Evolutionary conservation across 1,140 invertebrate species (phyloP).

Genomic region (Cepaea nemoralis): DNA sequence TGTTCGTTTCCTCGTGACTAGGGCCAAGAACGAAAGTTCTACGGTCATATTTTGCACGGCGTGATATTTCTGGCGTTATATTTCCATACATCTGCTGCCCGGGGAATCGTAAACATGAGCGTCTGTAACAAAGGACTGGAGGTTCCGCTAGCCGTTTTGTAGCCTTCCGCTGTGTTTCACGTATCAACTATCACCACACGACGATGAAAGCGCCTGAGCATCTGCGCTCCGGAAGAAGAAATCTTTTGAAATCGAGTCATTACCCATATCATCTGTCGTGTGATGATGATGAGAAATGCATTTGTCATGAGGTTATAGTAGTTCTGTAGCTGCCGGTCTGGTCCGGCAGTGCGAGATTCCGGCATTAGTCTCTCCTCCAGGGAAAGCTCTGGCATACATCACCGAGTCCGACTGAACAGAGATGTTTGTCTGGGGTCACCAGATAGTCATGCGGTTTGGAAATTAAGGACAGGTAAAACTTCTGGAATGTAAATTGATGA

Average conservation of each 20-base stretch:
- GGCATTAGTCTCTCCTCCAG: too few species aligned
- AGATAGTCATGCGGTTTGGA: too few species aligned
- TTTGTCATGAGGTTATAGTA: not conserved
- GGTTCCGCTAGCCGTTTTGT: not conserved
- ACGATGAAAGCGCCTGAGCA: conserved; percentile 17
- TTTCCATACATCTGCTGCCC: not conserved
- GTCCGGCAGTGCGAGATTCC: too few species aligned
- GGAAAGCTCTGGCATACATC: too few species aligned
- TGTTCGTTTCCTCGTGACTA: too few species aligned
- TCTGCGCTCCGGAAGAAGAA: conserved; percentile 18
- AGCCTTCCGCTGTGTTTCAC: not conserved
- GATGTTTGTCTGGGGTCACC: too few species aligned
- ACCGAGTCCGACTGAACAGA: too few species aligned
- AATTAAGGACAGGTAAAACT: too few species aligned
- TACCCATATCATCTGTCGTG: not conserved
- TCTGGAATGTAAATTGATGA: too few species aligned
- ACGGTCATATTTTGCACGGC: not conserved
- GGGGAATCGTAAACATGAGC: not conserved
- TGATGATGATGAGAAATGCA: conserved; percentile 25
- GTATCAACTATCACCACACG: not conserved
- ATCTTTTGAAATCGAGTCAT: conserved; percentile 29
- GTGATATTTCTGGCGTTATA: not conserved
- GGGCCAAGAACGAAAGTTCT: too few species aligned
- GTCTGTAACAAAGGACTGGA: not conserved
- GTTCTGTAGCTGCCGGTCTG: not conserved